phyloP scores from a whole-genome alignment of 1,140 invertebrate genomes.

The Pogonomyrmex barbatus region DNA sequence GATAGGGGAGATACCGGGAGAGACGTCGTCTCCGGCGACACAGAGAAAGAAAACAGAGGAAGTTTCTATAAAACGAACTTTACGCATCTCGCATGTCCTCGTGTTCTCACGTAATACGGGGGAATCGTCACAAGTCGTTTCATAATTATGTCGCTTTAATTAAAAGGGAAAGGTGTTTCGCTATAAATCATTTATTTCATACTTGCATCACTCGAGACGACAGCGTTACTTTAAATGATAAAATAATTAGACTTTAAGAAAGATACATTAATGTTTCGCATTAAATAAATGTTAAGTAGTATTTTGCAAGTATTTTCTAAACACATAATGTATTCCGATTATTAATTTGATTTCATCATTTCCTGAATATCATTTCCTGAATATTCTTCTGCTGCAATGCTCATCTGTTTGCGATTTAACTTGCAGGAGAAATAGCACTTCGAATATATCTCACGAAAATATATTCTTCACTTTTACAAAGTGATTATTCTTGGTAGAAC shows the following conservation, averaged over 20 bases:
- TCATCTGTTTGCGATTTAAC: neutral
- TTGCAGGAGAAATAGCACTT: neutral
- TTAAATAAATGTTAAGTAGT: slow-evolving; percentile 13
- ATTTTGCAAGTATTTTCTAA: neutral
- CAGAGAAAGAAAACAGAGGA: neutral
- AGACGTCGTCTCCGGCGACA: neutral
- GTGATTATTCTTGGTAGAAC: neutral
- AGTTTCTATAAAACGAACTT: neutral
- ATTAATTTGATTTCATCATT: neutral
- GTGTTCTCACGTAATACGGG: neutral
- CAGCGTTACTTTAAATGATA: neutral
- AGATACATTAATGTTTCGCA: neutral
- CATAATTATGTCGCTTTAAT: slow-evolving; percentile 32
- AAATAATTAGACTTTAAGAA: slow-evolving; percentile 7
- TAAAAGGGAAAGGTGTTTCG: neutral
- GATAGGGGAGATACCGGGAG: slow-evolving; percentile 61
- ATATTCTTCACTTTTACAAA: too few species aligned
- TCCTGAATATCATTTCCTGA: neutral
- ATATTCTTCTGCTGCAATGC: neutral
- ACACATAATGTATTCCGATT: neutral
- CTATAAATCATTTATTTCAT: neutral
- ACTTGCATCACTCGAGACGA: neutral
- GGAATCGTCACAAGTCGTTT: neutral
- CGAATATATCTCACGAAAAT: neutral
- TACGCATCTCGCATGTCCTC: neutral